Conservation (phyloP, 2,113 vertebrate species). For the Osmerus eperlanus region DNA sequence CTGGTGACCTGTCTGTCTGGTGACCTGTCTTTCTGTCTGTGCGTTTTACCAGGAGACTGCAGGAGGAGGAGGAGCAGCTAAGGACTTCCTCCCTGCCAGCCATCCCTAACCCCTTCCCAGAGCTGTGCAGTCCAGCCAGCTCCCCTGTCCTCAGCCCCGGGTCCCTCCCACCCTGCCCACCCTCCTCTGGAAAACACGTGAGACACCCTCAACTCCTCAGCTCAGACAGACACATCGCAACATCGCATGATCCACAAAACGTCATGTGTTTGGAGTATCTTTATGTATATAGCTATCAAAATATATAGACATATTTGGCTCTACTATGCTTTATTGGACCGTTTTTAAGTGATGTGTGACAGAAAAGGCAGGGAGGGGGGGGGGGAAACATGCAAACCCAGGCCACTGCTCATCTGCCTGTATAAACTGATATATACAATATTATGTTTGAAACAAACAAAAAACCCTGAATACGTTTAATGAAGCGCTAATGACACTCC, state of each 20-base stretch:
- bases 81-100: constrained; percentile 92
- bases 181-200: constrained; percentile 79
- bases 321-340: too few relatives aligned
- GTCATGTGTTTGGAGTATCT: too few relatives aligned
- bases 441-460: too few relatives aligned
- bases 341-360: too few relatives aligned
- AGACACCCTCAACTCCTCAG: constrained; percentile 51
- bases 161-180: constrained; percentile 85
- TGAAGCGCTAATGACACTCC: too few relatives aligned
- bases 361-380: too few relatives aligned
- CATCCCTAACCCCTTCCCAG: constrained; percentile 96
- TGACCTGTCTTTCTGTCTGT: not conserved
- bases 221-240: not conserved
- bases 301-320: too few relatives aligned
- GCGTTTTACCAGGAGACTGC: constrained; percentile 76
- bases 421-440: too few relatives aligned
- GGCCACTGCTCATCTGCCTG: too few relatives aligned
- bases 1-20: not conserved
- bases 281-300: too few relatives aligned
- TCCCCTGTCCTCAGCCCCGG: constrained; percentile 83
- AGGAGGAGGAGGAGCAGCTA: constrained; percentile 88
- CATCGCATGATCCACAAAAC: not conserved
- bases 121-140: constrained; percentile 84
- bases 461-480: too few relatives aligned
- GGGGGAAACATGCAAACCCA: too few relatives aligned